These are phyloP conservation scores for Arenaria interpres DNA, from an alignment of 2,113 vertebrate genomes.

Conservation along the genomic window DNA sequence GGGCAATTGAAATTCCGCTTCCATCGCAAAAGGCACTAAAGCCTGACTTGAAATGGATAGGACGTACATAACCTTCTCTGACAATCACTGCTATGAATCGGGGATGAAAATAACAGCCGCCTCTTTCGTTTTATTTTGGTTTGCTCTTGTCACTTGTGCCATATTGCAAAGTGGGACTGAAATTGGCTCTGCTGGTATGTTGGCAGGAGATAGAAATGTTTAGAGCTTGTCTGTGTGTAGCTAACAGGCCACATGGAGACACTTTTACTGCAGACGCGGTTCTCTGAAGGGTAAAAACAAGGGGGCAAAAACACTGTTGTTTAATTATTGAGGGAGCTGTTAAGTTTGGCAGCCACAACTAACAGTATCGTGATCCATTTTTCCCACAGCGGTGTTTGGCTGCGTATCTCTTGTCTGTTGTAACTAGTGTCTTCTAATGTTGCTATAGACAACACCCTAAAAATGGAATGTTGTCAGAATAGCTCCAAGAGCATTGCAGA, in stretches of 20 bases:
- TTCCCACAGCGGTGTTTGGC: background rate
- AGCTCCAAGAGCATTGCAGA: background rate
- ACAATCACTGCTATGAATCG: background rate
- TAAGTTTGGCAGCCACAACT: background rate
- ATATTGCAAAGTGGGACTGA: conserved; percentile 29
- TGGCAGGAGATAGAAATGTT: background rate
- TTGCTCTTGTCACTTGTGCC: conserved; percentile 16
- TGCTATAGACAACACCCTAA: background rate
- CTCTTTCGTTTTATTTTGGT: background rate
- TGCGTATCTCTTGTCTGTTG: background rate
- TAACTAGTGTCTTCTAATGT: conserved; percentile 11
- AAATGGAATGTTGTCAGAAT: background rate
- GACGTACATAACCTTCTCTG: background rate
- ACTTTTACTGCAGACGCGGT: background rate
- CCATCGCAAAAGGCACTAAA: background rate
- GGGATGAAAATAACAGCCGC: background rate
- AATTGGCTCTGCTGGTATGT: background rate
- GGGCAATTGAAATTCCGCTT: conserved; percentile 1
- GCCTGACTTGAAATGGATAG: background rate
- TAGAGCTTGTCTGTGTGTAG: conserved; percentile 20
- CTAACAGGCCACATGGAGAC: conserved; percentile 12
- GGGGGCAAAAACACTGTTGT: conserved; percentile 15
- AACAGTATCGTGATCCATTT: background rate
- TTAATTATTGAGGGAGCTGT: conserved; percentile 33
- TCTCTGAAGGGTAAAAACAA: conserved; percentile 40